A percentile compares a stretch with the other conserved stretches of the same genome.
phyloP scores from a whole-genome alignment of 1,140 invertebrate species.

The Zaprionus nigranus region DNA sequence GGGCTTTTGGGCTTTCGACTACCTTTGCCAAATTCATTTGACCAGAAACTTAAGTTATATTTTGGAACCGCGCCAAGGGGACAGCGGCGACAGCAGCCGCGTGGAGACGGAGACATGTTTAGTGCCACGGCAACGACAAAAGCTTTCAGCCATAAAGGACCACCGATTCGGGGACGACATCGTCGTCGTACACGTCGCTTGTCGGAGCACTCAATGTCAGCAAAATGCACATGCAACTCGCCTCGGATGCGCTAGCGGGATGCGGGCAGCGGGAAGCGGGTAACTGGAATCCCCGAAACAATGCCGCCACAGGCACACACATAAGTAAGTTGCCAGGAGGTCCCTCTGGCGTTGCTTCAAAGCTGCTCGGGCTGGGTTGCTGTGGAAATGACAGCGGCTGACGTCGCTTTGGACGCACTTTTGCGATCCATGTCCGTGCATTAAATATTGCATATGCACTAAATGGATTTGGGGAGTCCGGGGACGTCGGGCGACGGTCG shows the following conservation, averaged over 20 bases:
- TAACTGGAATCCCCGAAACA: conserved; percentile 53
- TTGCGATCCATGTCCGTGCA: conserved; percentile 66
- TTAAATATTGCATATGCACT: conserved; percentile 77
- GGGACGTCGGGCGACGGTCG: neutral
- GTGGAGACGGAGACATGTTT: conserved; percentile 66
- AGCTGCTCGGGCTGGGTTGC: neutral
- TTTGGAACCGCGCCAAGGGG: conserved; percentile 73
- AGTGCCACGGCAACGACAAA: conserved; percentile 79
- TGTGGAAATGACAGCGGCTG: conserved; percentile 47
- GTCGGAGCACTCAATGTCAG: conserved; percentile 82
- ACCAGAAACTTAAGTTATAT: conserved; percentile 84
- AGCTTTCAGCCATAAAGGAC: conserved; percentile 83
- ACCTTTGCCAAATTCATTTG: conserved; percentile 84
- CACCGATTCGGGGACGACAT: conserved; percentile 53
- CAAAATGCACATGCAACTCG: conserved; percentile 63
- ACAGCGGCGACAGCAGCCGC: conserved; percentile 17
- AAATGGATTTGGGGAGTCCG: conserved; percentile 66
- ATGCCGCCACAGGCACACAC: conserved; percentile 52
- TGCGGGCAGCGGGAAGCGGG: neutral
- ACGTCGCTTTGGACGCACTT: conserved; percentile 73
- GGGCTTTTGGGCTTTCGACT: conserved; percentile 38
- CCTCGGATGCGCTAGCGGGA: conserved; percentile 18
- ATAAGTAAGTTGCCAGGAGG: conserved; percentile 9
- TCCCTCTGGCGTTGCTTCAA: neutral
- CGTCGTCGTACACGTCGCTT: conserved; percentile 65